phyloP scores from a whole-genome alignment of 1,140 invertebrate genomes.

The Papilio polytes region DNA sequence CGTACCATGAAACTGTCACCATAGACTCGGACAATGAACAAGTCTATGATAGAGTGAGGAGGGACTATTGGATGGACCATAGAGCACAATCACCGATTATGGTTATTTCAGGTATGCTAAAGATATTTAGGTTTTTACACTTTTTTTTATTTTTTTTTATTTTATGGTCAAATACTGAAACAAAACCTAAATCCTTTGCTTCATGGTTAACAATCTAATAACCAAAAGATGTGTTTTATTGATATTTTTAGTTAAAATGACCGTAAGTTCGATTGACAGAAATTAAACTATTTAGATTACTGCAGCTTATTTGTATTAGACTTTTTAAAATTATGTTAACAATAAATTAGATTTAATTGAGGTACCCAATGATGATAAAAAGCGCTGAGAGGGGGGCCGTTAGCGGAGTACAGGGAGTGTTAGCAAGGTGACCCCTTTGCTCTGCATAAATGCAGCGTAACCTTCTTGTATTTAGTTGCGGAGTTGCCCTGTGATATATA shows the following conservation, averaged over 20 bases:
- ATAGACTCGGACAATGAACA: slow-evolving; percentile 78
- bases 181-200: no score
- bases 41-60: slow-evolving; percentile 62
- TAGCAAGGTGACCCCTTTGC: slow-evolving; percentile 5
- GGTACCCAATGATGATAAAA: slow-evolving; percentile 32
- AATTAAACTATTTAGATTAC: no score
- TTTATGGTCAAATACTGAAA: no score
- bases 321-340: not conserved
- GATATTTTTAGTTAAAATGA: no score
- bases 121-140: not conserved
- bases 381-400: not conserved
- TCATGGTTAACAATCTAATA: no score
- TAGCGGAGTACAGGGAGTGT: not conserved
- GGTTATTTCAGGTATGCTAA: slow-evolving; percentile 66
- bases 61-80: slow-evolving; percentile 74
- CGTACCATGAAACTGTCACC: slow-evolving; percentile 77
- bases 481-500: slow-evolving; percentile 27
- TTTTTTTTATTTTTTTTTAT: not conserved
- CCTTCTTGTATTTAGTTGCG: not conserved
- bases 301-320: no score
- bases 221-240: no score
- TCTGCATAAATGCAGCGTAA: slow-evolving; percentile 28
- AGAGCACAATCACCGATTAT: slow-evolving; percentile 70
- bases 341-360: not conserved
- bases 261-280: no score